Evolutionary conservation across 2,113 vertebrate species (phyloP), one percentile per base, ranked within the genome.

Genomic region (Brachirus orientalis): DNA sequence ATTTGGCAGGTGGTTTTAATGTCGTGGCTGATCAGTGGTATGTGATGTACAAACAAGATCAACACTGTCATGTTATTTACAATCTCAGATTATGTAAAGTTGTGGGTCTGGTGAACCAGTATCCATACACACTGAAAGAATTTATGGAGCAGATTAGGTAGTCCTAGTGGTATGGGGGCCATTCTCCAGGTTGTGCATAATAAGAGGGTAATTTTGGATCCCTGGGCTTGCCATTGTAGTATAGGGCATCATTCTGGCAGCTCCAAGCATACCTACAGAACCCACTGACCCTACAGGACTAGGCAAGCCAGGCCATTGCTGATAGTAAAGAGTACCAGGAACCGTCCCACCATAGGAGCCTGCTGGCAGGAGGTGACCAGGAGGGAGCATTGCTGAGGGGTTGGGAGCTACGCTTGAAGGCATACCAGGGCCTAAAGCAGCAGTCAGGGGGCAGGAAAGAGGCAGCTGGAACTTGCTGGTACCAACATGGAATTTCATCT

Each of bases 271-370:
- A n/a, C 90, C 89, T 3, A 88, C 88, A 50, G 75, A 88, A 6
- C 70, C 74, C 1, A 85, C 75, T 44, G 77, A 87, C 0, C 63
- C 79, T 0, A 84, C 70, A 3, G 84, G 86, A 65, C 86, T 85
- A n/a, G 86, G 86, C 66, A 86, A 50, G 20, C 89, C 86, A 0
- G 90, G 69, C 95, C 96, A 96, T 50, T 83, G 93, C 53, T 86
- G 80, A 16, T 92, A 84, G n/a, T 93, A 94, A 55, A 90, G n/a
- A 0, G 95, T 84, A 1, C 81, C 43, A 0, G 93, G 91, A 73
- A 93, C 81, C 56, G 91, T 83, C 18, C 92, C 89, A 59, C 92
- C 63, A 4, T 91, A 94, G 35, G 72, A 94, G 72, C 91, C 90
- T 1, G 91, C 76, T n/a, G 94, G 91, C 69, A 89, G 84, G 63